These are phyloP conservation scores for Crenuchus spilurus DNA, from an alignment of 2,797 vertebrate genomes.

Conservation along the genomic window DNA sequence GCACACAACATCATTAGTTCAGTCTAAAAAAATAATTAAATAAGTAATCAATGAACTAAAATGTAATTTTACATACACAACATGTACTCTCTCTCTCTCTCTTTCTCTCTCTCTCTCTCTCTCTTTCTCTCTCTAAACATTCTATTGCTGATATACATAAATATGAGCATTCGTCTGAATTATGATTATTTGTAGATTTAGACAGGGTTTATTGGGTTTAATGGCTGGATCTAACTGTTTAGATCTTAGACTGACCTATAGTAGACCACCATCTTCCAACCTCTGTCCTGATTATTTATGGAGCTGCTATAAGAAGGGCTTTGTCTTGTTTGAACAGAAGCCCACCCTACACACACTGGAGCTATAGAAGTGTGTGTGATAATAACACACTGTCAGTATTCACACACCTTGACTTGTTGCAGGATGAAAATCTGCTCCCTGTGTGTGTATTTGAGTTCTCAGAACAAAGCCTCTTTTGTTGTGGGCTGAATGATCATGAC, in stretches of 20 bases:
- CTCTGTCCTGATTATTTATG: background rate
- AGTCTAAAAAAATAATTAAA: too few species aligned
- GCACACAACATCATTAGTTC: too few species aligned
- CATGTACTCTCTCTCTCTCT: too few species aligned
- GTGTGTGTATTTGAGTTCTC: constrained; percentile 23
- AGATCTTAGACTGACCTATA: background rate
- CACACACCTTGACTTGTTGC: background rate
- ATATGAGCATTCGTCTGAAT: too few species aligned
- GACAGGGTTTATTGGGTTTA: too few species aligned
- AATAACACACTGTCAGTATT: constrained; percentile 32
- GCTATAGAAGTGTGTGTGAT: background rate
- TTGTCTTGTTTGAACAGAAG: constrained; percentile 67
- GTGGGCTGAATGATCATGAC: background rate
- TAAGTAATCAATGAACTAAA: too few species aligned
- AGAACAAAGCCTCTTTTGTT: constrained; percentile 27
- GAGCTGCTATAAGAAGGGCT: constrained; percentile 33
- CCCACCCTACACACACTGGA: background rate
- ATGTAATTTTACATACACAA: too few species aligned
- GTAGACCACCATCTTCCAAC: background rate
- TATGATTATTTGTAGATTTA: too few species aligned
- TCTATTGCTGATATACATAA: too few species aligned
- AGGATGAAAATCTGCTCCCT: background rate
- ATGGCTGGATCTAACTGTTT: too few species aligned
- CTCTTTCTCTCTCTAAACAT: too few species aligned
- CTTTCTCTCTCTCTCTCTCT: too few species aligned